Conservation (phyloP, 2,113 vertebrate species). For the Geococcyx californianus region DNA sequence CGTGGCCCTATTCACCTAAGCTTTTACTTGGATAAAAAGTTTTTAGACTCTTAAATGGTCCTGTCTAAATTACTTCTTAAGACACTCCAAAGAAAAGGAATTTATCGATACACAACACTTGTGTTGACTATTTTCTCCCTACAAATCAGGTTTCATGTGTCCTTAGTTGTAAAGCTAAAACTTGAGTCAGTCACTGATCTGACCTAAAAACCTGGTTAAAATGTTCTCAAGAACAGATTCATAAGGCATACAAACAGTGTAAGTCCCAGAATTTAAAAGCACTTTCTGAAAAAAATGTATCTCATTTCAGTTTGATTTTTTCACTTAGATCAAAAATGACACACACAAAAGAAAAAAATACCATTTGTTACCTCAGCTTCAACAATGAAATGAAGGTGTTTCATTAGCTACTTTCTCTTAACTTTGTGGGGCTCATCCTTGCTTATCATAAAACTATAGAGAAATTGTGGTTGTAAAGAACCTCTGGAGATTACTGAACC, state of each 20-base stretch:
- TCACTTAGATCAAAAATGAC: neutral
- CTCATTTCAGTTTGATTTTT: neutral
- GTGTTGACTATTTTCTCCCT: neutral
- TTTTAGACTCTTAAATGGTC: neutral
- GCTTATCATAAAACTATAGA: neutral
- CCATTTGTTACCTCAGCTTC: neutral
- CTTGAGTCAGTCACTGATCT: neutral
- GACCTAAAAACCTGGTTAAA: neutral
- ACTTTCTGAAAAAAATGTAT: neutral
- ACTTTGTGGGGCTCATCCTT: neutral
- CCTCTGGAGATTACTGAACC: neutral
- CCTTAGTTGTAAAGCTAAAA: neutral
- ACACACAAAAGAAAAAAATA: neutral
- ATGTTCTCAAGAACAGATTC: neutral
- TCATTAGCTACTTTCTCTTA: neutral
- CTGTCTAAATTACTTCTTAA: neutral
- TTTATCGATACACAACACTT: neutral
- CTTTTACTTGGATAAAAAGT: neutral
- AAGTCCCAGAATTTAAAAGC: neutral
- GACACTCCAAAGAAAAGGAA: neutral
- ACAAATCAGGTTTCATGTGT: neutral
- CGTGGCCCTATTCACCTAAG: rapidly evolving
- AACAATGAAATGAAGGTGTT: neutral
- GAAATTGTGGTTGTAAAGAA: neutral
- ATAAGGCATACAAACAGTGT: neutral